Conservation (phyloP, 2,113 vertebrate genomes). For the Triplophysa rosa region DNA sequence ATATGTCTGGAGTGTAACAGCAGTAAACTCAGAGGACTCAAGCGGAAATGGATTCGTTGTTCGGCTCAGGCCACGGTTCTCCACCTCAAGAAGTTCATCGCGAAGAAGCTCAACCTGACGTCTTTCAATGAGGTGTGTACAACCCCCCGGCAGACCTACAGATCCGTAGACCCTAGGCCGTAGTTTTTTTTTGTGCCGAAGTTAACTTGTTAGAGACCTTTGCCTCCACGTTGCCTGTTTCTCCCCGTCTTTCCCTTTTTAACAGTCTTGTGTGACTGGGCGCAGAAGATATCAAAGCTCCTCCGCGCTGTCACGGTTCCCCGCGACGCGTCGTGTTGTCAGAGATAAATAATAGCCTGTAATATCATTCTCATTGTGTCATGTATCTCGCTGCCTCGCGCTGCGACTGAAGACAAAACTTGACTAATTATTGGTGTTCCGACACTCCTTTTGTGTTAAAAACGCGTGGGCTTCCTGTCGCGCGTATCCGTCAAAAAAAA, state of each 20-base stretch:
- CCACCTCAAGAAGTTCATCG: conserved; percentile 99
- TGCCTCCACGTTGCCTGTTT: background rate
- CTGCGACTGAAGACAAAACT: conserved; percentile 37
- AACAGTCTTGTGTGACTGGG: conserved; percentile 36
- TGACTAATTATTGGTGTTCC: conserved; percentile 38
- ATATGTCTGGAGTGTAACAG: conserved; percentile 99
- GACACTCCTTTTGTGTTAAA: conserved; percentile 39
- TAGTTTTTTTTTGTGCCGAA: background rate
- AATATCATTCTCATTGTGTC: conserved; percentile 52
- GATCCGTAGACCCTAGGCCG: background rate
- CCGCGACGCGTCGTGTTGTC: conserved; percentile 31
- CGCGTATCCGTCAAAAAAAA: conserved; percentile 37
- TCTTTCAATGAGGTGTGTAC: conserved; percentile 95
- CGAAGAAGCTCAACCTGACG: conserved; percentile 98
- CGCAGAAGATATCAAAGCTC: conserved; percentile 18
- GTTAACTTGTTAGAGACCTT: conserved; percentile 1
- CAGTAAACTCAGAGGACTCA: conserved; percentile 94
- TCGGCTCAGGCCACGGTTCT: conserved; percentile 97
- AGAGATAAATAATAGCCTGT: conserved; percentile 35
- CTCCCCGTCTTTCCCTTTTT: conserved; percentile 7
- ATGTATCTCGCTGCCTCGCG: conserved; percentile 41
- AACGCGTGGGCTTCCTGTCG: conserved; percentile 46
- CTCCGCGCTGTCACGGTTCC: conserved; percentile 16
- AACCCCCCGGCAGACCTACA: background rate
- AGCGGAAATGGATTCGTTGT: conserved; percentile 98